These are phyloP conservation scores for Drosophila greeni DNA, from an alignment of 2,888 invertebrate species.

Conservation along the genomic window DNA sequence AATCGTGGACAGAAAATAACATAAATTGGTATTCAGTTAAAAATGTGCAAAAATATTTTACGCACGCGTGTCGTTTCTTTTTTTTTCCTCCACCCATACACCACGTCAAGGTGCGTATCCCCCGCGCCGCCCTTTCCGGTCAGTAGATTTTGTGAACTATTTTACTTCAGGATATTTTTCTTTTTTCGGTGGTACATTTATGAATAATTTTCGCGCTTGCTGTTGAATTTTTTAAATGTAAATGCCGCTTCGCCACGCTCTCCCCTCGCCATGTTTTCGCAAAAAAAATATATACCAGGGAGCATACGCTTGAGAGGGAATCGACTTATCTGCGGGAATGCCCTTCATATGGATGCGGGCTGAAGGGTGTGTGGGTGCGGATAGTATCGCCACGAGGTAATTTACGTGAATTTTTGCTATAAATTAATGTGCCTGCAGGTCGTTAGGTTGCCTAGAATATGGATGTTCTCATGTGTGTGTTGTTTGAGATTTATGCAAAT, in stretches of 20 bases:
- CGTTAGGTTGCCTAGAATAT: slow-evolving; percentile 23
- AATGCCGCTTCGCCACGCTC: slow-evolving; percentile 32
- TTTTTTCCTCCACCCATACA: background rate
- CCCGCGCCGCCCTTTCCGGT: slow-evolving; percentile 39
- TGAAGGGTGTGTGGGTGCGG: slow-evolving; percentile 1
- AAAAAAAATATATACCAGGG: slow-evolving; percentile 37
- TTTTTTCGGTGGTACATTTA: slow-evolving; percentile 55
- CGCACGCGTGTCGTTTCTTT: slow-evolving; percentile 39
- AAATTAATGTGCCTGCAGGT: slow-evolving; percentile 54
- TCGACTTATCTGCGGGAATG: slow-evolving; percentile 61
- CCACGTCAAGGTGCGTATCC: slow-evolving; percentile 6
- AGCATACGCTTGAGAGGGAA: slow-evolving; percentile 41
- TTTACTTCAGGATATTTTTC: slow-evolving; percentile 19
- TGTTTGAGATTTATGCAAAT: slow-evolving; percentile 49
- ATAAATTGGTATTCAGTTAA: slow-evolving; percentile 73
- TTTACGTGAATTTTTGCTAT: slow-evolving; percentile 63
- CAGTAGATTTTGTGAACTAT: slow-evolving; percentile 36
- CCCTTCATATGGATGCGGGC: slow-evolving; percentile 32
- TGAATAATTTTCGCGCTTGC: slow-evolving; percentile 67
- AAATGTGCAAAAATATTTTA: slow-evolving; percentile 64
- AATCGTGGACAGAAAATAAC: slow-evolving; percentile 45
- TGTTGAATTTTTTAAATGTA: slow-evolving; percentile 69
- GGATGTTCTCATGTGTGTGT: slow-evolving; percentile 11
- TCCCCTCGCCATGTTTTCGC: background rate
- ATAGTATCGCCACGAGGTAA: slow-evolving; percentile 47